Base-by-base conservation (phyloP, 1,140 invertebrate genomes). In the Tetragnatha versicolor region DNA sequence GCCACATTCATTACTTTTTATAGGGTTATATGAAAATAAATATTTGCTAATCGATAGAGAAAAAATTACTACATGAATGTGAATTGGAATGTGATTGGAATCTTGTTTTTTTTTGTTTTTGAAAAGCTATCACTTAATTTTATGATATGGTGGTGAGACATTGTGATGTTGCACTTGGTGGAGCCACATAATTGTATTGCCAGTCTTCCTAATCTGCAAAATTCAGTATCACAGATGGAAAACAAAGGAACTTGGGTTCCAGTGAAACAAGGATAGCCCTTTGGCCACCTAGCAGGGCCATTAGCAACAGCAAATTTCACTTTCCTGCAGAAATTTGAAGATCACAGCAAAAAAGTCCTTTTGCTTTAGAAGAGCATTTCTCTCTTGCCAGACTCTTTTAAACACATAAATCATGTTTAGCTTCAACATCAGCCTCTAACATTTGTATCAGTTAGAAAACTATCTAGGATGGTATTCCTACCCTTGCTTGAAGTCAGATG, bases 141-240 rank as follows among this genome's bases (percentile, higher is more conserved):
- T 20, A 51, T 51, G 49, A 51, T 51, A 51, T 51, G 49, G 25
- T 51, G 25, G 25, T 20, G 17, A 51, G 9, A 22, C n/a, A 51
- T 51, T 7, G 9, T 51, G n/a, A n/a, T n/a, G n/a, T n/a, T n/a
- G n/a, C n/a, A n/a, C n/a, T n/a, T n/a, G n/a, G 49, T 51, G n/a
- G 25, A 51, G 49, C n/a, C n/a, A 20, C 25, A 14, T n/a, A 20
- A 51, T 20, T 51, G 25, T 14, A 70, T 53, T 70, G 55, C 66
- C 66, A 70, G 66, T 27, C 33, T 53, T 70, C 47, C 17, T 20
- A 35, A 20, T 39, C 7, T 9, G 55, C n/a, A 70, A 55, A 49
- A 37, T 37, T 49, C 55, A 49, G 66, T 70, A 70, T 70, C 66
- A 70, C 66, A 70, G 66, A 51, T 69, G 33, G 47, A 69, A 25